phyloP scores from a whole-genome alignment of 1,140 invertebrate genomes.

The Aleiodes sp. region DNA sequence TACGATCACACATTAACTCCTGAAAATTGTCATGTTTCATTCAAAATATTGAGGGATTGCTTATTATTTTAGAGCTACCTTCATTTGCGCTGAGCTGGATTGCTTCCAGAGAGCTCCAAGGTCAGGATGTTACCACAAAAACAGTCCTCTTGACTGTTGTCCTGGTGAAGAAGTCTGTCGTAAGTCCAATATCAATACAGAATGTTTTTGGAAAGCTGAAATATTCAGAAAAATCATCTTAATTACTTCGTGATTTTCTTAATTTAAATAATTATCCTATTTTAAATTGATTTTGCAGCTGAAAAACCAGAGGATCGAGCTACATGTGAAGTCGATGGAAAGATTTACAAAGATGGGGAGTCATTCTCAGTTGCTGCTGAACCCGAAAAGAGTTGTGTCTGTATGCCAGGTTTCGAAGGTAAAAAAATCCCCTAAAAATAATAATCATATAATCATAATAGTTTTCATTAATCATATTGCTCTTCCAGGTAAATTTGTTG shows the following conservation, averaged over 20 bases:
- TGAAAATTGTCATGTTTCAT: too few relatives aligned
- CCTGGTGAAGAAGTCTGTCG: conserved; percentile 38
- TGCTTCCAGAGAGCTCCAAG: conserved; percentile 22
- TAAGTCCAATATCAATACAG: conserved; percentile 38
- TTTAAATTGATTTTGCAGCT: conserved; percentile 30
- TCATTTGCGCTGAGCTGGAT: conserved; percentile 45
- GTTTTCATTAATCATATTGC: neutral
- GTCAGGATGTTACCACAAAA: conserved; percentile 36
- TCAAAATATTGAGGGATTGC: neutral
- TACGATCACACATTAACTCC: too few relatives aligned
- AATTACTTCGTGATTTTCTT: neutral
- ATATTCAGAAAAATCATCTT: neutral
- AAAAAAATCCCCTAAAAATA: neutral
- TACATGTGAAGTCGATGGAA: conserved; percentile 47
- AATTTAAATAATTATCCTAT: neutral
- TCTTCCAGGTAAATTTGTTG: conserved; percentile 46
- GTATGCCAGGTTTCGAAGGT: conserved; percentile 45
- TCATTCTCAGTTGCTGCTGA: conserved; percentile 28
- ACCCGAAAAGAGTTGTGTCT: conserved; percentile 39
- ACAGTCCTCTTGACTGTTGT: conserved; percentile 36
- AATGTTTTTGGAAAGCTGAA: neutral
- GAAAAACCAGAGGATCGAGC: conserved; percentile 25
- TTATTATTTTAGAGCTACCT: conserved; percentile 40
- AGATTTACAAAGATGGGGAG: conserved; percentile 46
- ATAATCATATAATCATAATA: neutral